A percentile compares a stretch with the other conserved stretches of the same genome.
Conservation (phyloP, 2,797 vertebrate species). For the Gouania willdenowi region DNA sequence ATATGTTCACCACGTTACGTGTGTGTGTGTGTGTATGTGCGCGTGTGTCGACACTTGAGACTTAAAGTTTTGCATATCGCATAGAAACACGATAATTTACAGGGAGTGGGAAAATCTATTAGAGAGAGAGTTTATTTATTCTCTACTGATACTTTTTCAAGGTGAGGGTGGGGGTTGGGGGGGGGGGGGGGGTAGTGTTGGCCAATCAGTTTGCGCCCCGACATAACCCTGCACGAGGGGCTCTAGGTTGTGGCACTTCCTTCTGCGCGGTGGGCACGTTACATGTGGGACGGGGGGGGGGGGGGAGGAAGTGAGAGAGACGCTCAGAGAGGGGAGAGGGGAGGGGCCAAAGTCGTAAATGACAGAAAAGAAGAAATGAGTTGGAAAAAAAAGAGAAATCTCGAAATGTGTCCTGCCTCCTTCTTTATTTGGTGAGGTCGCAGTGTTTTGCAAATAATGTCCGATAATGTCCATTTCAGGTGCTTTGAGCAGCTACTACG, state of each 20-base stretch:
- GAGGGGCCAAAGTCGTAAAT: constrained; percentile 29
- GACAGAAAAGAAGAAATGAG: constrained; percentile 28
- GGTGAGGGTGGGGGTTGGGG: constrained; percentile 89
- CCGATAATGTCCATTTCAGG: constrained; percentile 98
- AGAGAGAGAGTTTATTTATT: constrained; percentile 83
- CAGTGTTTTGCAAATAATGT: constrained; percentile 87
- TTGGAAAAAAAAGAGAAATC: constrained; percentile 63
- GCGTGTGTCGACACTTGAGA: too few relatives aligned
- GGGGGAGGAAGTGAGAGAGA: constrained; percentile 40
- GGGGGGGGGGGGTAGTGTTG: too few relatives aligned
- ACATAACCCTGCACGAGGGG: constrained; percentile 73
- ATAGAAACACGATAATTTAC: constrained; percentile 89
- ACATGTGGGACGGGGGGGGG: constrained; percentile 73
- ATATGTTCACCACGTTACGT: too few relatives aligned
- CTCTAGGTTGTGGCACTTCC: constrained; percentile 77
- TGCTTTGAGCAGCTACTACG: constrained; percentile 98
- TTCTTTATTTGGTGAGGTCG: constrained; percentile 82
- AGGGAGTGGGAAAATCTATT: constrained; percentile 36
- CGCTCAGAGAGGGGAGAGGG: constrained; percentile 24
- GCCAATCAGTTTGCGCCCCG: constrained; percentile 92
- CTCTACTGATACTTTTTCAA: constrained; percentile 92
- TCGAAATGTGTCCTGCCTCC: constrained; percentile 76
- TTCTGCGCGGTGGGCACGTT: constrained; percentile 80
- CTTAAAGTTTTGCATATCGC: constrained; percentile 85
- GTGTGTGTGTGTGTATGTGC: too few relatives aligned